Evolutionary conservation across 2,113 vertebrate genomes (phyloP), one percentile per base, ranked within the genome.

Genomic region (Alethe castanea): DNA sequence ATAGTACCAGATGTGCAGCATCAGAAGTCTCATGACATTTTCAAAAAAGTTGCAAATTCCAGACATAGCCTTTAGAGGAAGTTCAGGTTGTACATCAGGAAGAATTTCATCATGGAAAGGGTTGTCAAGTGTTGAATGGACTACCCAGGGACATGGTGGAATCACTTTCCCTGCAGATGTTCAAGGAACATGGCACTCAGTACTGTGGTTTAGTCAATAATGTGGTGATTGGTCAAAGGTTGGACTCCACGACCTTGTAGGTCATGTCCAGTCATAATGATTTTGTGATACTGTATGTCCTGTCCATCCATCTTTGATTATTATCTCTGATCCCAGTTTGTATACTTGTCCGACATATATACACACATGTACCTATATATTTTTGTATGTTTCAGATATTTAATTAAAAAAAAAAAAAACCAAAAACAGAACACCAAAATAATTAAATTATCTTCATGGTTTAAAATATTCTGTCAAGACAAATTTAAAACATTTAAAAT

Each of bases 291-390:
- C 15, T 38, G 3, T 35, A 18, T 31, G 19, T 44, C 36, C 9
- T 47, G 3, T 4, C 4, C 52, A 26, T 60, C 6, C 2, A 36
- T 47, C 70, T 71, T 71, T 74, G 1, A 19, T 38, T 54, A 25
- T 5, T 57, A 22, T n/a, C 13, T 3, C 2, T 24, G 19, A 71
- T 54, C 9, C 57, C 22, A 76, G 10, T 9, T 59, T 92, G 47
- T 56, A 10, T 25, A 57, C 36, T 86, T 73, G 38, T 73, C 9
- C 6, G 69, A 52, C n/a, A 26, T 40, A 6, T 11, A 62, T 56
- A 11, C 9, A 42, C 1, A 8, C 2, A 38, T 28, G 4, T 19
- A 47, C 0, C 0, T 11, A 9, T 24, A 48, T 56, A 1, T 72
- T 22, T 28, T 8, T 54, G 15, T 38, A 16, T 65, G 20, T 44